A percentile compares a stretch with the other conserved stretches of the same genome.
phyloP scores from a whole-genome alignment of 1,140 invertebrate species.

The Lysiphlebus fabarum region DNA sequence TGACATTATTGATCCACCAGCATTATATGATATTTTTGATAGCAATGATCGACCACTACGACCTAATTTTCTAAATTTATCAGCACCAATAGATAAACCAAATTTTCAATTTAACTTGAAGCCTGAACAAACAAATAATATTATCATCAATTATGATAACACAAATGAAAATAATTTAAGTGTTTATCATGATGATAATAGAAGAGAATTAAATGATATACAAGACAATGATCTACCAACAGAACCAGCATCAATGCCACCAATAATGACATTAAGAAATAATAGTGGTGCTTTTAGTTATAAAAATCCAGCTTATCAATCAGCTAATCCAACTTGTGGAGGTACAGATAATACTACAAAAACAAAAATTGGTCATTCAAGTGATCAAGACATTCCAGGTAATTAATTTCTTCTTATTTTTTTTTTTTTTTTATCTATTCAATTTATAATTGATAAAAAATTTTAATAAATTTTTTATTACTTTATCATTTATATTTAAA shows the following conservation, averaged over 20 bases:
- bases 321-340: constrained; percentile 62
- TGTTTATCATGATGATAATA: constrained; percentile 3
- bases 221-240: constrained; percentile 47
- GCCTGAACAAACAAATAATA: constrained; percentile 39
- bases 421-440: no score
- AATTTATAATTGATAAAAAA: no score
- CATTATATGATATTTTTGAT: constrained; percentile 41
- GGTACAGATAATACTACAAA: constrained; percentile 37
- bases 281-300: constrained; percentile 63
- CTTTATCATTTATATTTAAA: neutral
- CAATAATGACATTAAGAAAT: constrained; percentile 46
- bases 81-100: constrained; percentile 52
- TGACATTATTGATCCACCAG: constrained; percentile 47
- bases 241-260: constrained; percentile 60
- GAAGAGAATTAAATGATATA: constrained; percentile 35
- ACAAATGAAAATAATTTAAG: constrained; percentile 13
- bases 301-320: constrained; percentile 71
- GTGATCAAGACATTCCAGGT: constrained; percentile 55
- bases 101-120: constrained; percentile 55
- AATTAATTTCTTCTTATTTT: no score
- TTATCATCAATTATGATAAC: constrained; percentile 32
- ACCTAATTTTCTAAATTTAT: constrained; percentile 56
- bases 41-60: constrained; percentile 40
- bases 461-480: neutral
- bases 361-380: constrained; percentile 44